Evolutionary conservation across 2,113 vertebrate species (phyloP), one percentile per base, ranked within the genome.

Genomic region (Platysteira castanea): DNA sequence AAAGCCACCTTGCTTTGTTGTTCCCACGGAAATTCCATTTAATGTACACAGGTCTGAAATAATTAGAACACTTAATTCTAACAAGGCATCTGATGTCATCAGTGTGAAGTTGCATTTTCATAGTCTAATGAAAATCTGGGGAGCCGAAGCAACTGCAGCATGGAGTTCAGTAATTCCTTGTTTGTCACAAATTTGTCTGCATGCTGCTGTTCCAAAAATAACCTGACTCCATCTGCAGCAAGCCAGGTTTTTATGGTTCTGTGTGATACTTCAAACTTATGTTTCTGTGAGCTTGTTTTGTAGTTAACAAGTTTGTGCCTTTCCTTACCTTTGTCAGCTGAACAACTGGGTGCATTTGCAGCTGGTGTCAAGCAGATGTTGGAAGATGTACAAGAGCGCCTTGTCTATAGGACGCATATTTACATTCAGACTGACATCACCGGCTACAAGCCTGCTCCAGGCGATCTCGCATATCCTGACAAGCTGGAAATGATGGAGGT

Each of bases 401-500:
- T 99, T 15, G 99, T 99, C 64, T 99, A 99, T 75, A 98, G 99
- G 94, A 99, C 99, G 0, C 99, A 99, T 78, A 99, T 99, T 96
- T 99, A 99, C 97, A 99, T 99, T 90, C 99, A 99, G 97, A 99
- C 98, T 1, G 99, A 99, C 96, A 99, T 99, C 95, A 97, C 86
- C 1, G 99, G 99, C 87, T 99, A 99, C 94, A 99, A 99, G 79
- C 99, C 99, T 20, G 99, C 99, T 9, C 99, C 99, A 0, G 99
- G 99, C 0, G 99, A 99, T 69, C 98, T 99, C 53, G 99, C 99
- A 1, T 99, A 99, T 92, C 99, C 99, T 4, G 99, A 99, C 67
- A 99, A 99, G 96, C 94, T 99, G 95, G 98, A 99, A 92, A 99
- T 99, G 99, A 99, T 99, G 99, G 99, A 99, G 98, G 99, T 99